A percentile compares a stretch with the other conserved stretches of the same genome.
These are phyloP conservation scores for Triplophysa siluroides DNA, from an alignment of 2,113 vertebrate species.

Conservation along the genomic window DNA sequence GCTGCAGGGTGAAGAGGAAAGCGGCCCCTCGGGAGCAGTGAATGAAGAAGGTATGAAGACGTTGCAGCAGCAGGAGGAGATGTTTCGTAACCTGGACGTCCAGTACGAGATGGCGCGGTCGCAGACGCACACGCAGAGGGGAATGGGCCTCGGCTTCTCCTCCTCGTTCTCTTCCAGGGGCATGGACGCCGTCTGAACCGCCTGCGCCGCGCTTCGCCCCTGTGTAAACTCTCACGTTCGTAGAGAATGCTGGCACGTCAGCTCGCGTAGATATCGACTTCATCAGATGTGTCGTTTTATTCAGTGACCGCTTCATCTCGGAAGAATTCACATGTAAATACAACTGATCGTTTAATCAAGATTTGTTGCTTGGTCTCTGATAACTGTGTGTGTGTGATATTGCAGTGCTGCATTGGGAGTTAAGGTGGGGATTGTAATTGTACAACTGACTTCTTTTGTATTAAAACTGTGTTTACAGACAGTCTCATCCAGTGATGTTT, in stretches of 20 bases:
- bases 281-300: conserved; percentile 94
- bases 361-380: conserved; percentile 75
- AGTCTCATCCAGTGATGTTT: background rate
- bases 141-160: conserved; percentile 98
- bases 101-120: conserved; percentile 98
- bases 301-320: conserved; percentile 71
- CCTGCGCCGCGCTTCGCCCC: conserved; percentile 37
- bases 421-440: conserved; percentile 59
- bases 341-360: conserved; percentile 79
- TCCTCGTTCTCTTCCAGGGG: conserved; percentile 93
- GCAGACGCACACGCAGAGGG: conserved; percentile 96
- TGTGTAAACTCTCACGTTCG: conserved; percentile 69
- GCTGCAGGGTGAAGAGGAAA: conserved; percentile 85
- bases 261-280: conserved; percentile 96
- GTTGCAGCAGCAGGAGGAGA: conserved; percentile 96
- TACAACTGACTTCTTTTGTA: conserved; percentile 72
- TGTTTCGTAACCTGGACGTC: conserved; percentile 95
- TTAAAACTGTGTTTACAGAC: conserved; percentile 74
- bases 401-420: conserved; percentile 52
- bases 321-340: conserved; percentile 88
- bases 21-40: conserved; percentile 76
- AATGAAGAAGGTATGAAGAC: conserved; percentile 93
- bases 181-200: conserved; percentile 90
- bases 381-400: conserved; percentile 51
- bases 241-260: conserved; percentile 86